Evolutionary conservation across 2,888 invertebrate species (phyloP).

Genomic region (Cremastobaeus sp.): DNA sequence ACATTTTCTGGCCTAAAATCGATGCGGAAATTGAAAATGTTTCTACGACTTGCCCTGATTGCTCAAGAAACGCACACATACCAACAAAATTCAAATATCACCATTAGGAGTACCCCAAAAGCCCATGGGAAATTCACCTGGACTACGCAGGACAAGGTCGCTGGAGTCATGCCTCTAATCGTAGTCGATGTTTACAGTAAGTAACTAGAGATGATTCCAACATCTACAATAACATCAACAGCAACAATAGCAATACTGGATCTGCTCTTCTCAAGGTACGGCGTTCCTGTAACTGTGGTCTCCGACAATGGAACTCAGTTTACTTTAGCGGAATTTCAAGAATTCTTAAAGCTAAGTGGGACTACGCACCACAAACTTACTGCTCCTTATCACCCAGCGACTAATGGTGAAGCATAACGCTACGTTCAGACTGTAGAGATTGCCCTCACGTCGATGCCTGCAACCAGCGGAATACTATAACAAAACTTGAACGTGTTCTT

Average conservation of each 20-base stretch:
- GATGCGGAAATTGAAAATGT: background rate
- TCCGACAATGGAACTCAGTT: conserved; percentile 63
- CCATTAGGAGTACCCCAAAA: background rate
- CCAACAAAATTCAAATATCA: background rate
- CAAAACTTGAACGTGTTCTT: background rate
- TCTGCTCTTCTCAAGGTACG: conserved; percentile 57
- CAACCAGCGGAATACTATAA: background rate
- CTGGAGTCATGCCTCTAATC: background rate
- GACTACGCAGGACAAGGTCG: background rate
- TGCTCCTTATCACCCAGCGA: conserved; percentile 49
- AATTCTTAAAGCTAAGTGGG: conserved; percentile 27
- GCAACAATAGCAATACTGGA: conserved; percentile 21
- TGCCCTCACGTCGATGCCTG: background rate
- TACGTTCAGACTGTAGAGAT: conserved; percentile 53
- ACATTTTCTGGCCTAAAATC: background rate
- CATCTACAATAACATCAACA: background rate
- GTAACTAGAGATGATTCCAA: background rate
- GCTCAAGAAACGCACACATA: background rate
- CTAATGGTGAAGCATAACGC: too few relatives aligned
- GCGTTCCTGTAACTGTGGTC: conserved; percentile 54
- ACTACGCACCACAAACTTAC: conserved; percentile 30
- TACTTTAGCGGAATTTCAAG: conserved; percentile 31
- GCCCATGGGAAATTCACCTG: background rate
- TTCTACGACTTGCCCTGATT: background rate
- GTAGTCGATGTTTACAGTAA: background rate